Evolutionary conservation across 2,797 vertebrate genomes (phyloP).

Genomic region (Anisognathus igniventris): DNA sequence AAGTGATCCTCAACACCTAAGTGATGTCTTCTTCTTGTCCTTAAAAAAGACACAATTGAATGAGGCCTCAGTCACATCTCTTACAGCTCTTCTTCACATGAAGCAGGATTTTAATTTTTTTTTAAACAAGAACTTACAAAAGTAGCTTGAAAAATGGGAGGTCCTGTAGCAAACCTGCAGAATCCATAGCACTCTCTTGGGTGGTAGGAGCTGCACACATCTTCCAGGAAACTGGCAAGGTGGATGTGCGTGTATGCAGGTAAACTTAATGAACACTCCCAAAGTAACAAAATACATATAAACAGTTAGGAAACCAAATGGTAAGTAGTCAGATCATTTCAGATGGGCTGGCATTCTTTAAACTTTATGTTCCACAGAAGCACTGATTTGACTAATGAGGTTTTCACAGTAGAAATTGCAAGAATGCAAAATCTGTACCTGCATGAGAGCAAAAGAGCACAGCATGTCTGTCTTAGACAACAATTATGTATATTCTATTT

Average conservation of each 20-base stretch:
- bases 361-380: neutral
- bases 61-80: neutral
- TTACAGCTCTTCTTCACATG: neutral
- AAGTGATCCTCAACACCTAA: neutral
- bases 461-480: neutral
- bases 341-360: neutral
- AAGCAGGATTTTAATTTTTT: neutral
- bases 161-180: neutral
- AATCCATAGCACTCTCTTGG: accelerated
- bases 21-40: neutral
- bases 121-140: neutral
- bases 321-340: neutral
- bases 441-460: neutral
- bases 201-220: neutral
- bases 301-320: neutral
- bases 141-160: neutral
- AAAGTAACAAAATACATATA: neutral
- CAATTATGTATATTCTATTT: neutral
- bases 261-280: neutral
- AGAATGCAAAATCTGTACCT: neutral
- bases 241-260: too few species aligned
- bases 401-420: neutral
- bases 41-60: neutral
- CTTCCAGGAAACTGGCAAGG: neutral
- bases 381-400: neutral